Conservation (phyloP, 1,140 invertebrate species). For the Lepidotrigona ventralis region DNA sequence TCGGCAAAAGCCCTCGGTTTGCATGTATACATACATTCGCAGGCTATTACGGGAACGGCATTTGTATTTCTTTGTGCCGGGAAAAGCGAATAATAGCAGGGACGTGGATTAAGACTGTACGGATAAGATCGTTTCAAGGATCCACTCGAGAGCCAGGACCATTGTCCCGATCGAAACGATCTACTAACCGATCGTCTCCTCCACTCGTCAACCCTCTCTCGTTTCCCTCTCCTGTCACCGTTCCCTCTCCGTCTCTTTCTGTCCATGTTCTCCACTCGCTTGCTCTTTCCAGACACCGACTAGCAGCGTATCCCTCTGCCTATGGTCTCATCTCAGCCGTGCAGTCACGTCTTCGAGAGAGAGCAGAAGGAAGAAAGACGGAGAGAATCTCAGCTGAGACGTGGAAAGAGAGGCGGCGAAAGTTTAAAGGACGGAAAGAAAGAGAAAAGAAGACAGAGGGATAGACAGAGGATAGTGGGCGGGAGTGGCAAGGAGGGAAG, state of each 20-base stretch:
- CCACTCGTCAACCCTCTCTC: constrained; percentile 60
- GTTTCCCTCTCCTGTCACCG: constrained; percentile 39
- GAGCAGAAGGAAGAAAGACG: constrained; percentile 44
- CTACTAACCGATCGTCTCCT: constrained; percentile 68
- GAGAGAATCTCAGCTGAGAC: constrained; percentile 42
- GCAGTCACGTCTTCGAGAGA: constrained; percentile 61
- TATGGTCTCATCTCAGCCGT: constrained; percentile 61
- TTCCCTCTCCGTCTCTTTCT: constrained; percentile 47
- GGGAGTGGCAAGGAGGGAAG: constrained; percentile 55
- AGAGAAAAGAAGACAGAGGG: constrained; percentile 47
- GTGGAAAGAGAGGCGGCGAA: constrained; percentile 40
- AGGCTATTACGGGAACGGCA: constrained; percentile 53
- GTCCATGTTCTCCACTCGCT: constrained; percentile 47
- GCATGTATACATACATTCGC: constrained; percentile 42
- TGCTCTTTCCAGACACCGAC: constrained; percentile 23
- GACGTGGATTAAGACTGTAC: constrained; percentile 61
- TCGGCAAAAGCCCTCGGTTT: not conserved
- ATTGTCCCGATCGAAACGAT: constrained; percentile 62
- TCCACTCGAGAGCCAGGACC: constrained; percentile 50
- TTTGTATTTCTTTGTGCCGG: constrained; percentile 61
- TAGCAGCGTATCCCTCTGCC: constrained; percentile 55
- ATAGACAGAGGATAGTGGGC: constrained; percentile 47
- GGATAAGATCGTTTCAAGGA: constrained; percentile 57
- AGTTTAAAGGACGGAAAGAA: constrained; percentile 59
- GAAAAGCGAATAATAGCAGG: constrained; percentile 66